These are phyloP conservation scores for Poecilobothrus nobilitatus DNA, from an alignment of 2,888 invertebrate genomes.

Conservation along the genomic window DNA sequence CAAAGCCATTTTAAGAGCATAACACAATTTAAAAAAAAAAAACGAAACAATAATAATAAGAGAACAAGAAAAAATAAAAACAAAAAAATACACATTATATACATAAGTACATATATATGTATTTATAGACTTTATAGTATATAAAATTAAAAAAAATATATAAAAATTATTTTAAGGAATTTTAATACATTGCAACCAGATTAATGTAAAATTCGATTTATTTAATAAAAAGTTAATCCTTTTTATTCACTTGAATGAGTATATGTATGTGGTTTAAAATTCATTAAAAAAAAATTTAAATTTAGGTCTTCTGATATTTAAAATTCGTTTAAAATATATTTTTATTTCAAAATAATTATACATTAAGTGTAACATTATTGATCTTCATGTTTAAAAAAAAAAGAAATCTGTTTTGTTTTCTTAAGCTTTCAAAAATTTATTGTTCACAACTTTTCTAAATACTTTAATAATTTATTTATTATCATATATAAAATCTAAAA, in stretches of 20 bases:
- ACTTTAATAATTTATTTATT: too few species aligned
- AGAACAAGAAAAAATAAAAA: too few species aligned
- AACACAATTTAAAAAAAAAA: slow-evolving; percentile 1
- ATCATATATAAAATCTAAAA: too few species aligned
- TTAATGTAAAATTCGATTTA: background rate
- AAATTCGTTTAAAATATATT: background rate
- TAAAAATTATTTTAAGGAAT: slow-evolving; percentile 1
- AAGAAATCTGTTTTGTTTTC: too few species aligned
- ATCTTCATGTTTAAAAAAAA: too few species aligned
- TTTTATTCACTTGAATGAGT: background rate
- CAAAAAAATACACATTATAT: too few species aligned
- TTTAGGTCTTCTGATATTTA: background rate
- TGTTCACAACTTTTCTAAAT: too few species aligned
- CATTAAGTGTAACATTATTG: too few species aligned
- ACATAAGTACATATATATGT: too few species aligned
- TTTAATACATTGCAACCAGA: background rate
- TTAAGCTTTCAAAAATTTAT: too few species aligned
- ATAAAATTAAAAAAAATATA: background rate
- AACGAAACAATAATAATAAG: background rate
- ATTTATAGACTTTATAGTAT: too few species aligned
- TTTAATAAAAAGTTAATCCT: background rate
- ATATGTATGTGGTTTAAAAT: background rate
- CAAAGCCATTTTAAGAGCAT: background rate
- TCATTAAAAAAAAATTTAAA: background rate
- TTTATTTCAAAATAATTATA: too few species aligned